Evolutionary conservation across 53 echinoderm and acorn worm species (phyloP).

Genomic region (Luidia sarsii): DNA sequence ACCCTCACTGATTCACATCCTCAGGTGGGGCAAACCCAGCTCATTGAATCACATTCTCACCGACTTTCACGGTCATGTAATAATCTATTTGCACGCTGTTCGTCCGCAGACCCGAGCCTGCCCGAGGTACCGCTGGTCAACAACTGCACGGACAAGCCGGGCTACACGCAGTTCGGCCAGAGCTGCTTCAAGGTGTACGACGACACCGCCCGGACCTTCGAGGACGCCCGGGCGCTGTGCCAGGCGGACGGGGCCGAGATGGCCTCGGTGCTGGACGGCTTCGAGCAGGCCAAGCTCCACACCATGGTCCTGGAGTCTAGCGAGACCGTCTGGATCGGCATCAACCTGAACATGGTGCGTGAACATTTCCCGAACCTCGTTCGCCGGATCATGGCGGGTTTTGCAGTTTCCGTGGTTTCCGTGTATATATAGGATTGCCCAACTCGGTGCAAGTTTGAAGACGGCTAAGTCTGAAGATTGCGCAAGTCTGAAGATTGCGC

Average conservation of each 20-base stretch:
- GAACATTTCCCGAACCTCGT: too few relatives aligned
- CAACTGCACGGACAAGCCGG: conserved; percentile 27
- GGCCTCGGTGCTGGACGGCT: conserved; percentile 43
- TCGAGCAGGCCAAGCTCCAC: conserved; percentile 58
- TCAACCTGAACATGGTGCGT: conserved; percentile 26
- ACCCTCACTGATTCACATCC: too few relatives aligned
- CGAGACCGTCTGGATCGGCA: conserved; percentile 45
- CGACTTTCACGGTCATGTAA: too few relatives aligned
- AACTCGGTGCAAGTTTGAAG: too few relatives aligned
- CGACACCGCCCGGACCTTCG: not conserved
- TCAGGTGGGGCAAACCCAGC: too few relatives aligned
- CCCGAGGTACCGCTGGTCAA: not conserved
- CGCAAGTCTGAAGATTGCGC: too few relatives aligned
- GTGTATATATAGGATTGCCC: too few relatives aligned
- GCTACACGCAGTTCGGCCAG: conserved; percentile 39
- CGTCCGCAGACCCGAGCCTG: not conserved
- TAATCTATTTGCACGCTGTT: too few relatives aligned
- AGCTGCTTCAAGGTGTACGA: conserved; percentile 49
- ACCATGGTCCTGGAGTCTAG: not conserved
- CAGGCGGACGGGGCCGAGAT: conserved; percentile 24
- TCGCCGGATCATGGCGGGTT: too few relatives aligned
- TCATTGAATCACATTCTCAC: too few relatives aligned
- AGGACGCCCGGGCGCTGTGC: conserved; percentile 18
- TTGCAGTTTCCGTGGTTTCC: too few relatives aligned
- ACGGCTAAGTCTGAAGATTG: too few relatives aligned